Percentiles rank a stretch among this genome's conserved stretches.
Conservation (phyloP, 2,113 vertebrate species). For the Egretta garzetta region DNA sequence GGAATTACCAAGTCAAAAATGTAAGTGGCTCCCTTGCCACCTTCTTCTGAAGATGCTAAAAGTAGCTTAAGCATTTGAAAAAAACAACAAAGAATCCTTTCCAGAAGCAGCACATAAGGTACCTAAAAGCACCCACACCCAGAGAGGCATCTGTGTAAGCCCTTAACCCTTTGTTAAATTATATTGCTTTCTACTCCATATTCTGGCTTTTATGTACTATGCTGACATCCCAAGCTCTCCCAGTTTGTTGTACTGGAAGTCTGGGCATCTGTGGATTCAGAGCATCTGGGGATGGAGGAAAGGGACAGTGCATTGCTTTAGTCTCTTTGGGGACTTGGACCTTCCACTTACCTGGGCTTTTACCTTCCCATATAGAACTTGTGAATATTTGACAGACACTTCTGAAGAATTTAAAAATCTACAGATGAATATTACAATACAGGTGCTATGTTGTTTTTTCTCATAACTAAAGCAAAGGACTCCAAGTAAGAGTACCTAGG, state of each 20-base stretch:
- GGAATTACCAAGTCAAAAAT: not conserved
- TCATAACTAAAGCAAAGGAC: not conserved
- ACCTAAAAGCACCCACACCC: not conserved
- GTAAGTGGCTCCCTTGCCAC: not conserved
- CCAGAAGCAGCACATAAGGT: not conserved
- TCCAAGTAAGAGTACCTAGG: not conserved
- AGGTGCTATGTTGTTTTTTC: not conserved
- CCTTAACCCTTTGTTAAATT: not conserved
- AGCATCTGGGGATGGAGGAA: not conserved
- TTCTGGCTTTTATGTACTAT: not conserved
- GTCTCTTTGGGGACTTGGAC: not conserved
- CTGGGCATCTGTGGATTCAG: not conserved
- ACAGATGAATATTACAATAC: not conserved
- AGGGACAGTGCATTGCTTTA: not conserved
- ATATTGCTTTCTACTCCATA: not conserved
- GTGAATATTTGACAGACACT: not conserved
- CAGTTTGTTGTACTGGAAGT: not conserved
- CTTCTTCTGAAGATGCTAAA: not conserved
- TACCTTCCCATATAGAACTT: not conserved
- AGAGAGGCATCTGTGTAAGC: not conserved
- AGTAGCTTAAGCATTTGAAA: not conserved
- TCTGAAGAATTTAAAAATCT: not conserved
- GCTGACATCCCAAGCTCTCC: not conserved
- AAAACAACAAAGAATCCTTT: not conserved
- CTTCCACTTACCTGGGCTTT: not conserved